These are phyloP conservation scores for Microcebus ravelobensis DNA, from an alignment of 2,113 vertebrate species.

Conservation along the genomic window DNA sequence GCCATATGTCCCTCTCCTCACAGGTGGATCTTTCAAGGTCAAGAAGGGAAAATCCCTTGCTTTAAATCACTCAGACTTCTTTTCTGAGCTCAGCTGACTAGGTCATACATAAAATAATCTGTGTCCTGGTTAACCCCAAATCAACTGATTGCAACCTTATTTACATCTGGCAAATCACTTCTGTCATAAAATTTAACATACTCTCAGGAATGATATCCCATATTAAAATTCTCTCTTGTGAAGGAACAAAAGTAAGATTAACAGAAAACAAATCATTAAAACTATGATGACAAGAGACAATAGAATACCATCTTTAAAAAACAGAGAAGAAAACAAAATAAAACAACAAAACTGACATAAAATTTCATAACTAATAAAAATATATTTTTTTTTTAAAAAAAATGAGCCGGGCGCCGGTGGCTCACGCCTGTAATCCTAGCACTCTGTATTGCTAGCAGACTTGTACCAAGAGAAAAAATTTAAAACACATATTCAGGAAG, in stretches of 20 bases:
- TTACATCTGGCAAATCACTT: not conserved
- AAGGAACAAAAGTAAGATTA: not conserved
- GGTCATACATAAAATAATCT: not conserved
- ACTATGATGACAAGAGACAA: not conserved
- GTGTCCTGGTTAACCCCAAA: not conserved
- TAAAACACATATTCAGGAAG: not conserved
- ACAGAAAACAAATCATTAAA: not conserved
- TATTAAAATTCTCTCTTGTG: not conserved
- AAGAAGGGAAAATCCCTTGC: not conserved
- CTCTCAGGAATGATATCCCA: not conserved
- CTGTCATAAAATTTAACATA: not conserved
- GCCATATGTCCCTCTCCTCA: not conserved
- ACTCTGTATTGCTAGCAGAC: not conserved
- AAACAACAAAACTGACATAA: not conserved
- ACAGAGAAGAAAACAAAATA: not conserved
- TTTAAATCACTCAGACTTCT: not conserved
- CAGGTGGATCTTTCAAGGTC: not conserved
- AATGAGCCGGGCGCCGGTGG: too few relatives aligned
- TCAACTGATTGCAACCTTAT: not conserved
- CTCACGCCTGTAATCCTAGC: too few relatives aligned
- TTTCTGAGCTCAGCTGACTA: not conserved
- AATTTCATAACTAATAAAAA: not conserved
- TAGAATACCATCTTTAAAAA: not conserved
- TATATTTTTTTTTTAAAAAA: not conserved
- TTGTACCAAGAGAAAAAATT: not conserved